Evolutionary conservation across 2,113 vertebrate species (phyloP), one percentile per base, ranked within the genome.

Genomic region (Pachypanchax playfairii): DNA sequence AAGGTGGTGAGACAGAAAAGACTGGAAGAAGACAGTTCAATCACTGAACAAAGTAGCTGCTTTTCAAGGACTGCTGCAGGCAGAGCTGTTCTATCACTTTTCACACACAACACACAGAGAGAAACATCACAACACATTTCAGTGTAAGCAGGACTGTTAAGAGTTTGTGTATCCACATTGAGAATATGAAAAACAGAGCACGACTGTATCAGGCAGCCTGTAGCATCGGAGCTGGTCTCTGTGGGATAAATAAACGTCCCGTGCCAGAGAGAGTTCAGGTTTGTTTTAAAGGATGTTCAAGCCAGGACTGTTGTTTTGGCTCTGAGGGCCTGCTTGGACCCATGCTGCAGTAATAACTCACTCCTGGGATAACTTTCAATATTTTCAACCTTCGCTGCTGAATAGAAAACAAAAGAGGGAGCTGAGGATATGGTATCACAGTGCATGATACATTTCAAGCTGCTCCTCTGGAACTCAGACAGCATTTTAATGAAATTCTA

Each of bases 351-450:
- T 78, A 87, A 87, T 79, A 84, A 82, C 70, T 88, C 70, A 70
- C 61, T 71, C 68, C 22, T 61, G 69, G 71, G 77, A 86, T 63
- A 85, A 87, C 77, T 84, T 87, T 81, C 78, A 85, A 81, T 86
- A 77, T 83, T 81, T 89, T 84, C 61, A n/a, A 76, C 74, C 79
- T 70, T 66, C 17, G n/a, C 54, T 33, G 7, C n/a, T 29, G 41
- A 85, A 84, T 29, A 86, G 71, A 72, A 88, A 86, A 73, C 72
- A 78, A 65, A 39, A n/a, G 35, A 36, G 43, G 49, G 38, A 33
- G 21, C 36, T 6, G 1, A 48, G 59, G 21, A 3, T 56, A 36
- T 38, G 68, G 53, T 71, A 41, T 75, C 73, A 1, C 31, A 6
- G 35, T 4, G 6, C 29, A 12, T 2, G 25, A 50, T 21, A 0